Evolutionary conservation across 2,113 vertebrate genomes (phyloP).

Genomic region (Todiramphus chloris): DNA sequence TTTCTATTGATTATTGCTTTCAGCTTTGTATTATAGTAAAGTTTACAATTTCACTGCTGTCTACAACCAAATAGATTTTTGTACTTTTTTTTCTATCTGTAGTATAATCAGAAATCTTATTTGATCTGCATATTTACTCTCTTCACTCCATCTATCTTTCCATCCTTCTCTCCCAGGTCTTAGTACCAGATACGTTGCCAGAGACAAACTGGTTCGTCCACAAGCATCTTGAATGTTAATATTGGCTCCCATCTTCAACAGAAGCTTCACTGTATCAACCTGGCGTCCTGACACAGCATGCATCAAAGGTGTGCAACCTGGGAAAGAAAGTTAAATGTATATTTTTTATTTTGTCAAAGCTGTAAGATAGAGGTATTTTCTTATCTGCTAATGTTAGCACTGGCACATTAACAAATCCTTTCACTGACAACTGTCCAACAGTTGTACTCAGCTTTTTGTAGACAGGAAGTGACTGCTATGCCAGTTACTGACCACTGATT

Average conservation of each 20-base stretch:
- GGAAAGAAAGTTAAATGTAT: conserved; percentile 29
- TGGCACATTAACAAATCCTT: background rate
- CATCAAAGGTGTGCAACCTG: conserved; percentile 87
- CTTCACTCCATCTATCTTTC: background rate
- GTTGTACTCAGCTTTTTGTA: background rate
- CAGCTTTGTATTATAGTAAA: background rate
- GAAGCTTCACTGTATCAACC: conserved; percentile 87
- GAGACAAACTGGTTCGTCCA: conserved; percentile 85
- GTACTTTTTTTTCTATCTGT: background rate
- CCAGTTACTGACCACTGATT: background rate
- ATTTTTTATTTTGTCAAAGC: background rate
- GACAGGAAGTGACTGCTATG: background rate
- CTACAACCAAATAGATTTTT: background rate
- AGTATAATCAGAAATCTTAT: background rate
- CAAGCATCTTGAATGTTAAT: conserved; percentile 87
- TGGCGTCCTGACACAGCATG: conserved; percentile 89
- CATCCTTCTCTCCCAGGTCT: background rate
- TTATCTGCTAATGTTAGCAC: background rate
- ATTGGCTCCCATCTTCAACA: conserved; percentile 91
- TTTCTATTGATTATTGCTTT: background rate
- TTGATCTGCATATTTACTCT: background rate
- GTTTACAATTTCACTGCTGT: background rate
- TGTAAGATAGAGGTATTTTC: background rate
- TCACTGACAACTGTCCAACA: background rate
- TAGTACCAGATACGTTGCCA: conserved; percentile 87